Base-by-base conservation (phyloP, 2,113 vertebrate genomes). In the Sphaerodactylus townsendi region DNA sequence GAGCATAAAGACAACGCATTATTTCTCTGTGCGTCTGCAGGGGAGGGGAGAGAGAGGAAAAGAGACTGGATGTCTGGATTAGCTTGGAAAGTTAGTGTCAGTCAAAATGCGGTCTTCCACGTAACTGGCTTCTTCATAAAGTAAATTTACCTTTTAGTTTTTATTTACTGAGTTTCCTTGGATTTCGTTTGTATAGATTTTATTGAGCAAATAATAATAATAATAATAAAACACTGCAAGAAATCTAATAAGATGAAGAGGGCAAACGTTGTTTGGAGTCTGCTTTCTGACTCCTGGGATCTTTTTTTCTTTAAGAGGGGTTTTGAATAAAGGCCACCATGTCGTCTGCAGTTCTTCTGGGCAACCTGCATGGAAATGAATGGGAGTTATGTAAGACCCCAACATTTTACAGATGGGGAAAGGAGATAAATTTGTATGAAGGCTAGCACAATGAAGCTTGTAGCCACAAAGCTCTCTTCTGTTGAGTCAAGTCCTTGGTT, bases 141-240 rank as follows among this genome's bases (percentile, higher is more conserved):
- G 95, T 86, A 86, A 94, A 95, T 96, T 96, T 94, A 92, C 93
- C 90, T 95, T 96, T 96, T 95, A 94, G 94, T 94, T 96, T 94
- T 94, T 96, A 96, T 96, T 96, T 96, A 96, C 93, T 95, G 94
- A 95, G 92, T 93, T 74, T 84, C 66, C 86, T 86, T 92, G 84
- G 86, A 96, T 96, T 96, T 90, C 91, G 95, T 96, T 97, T 96
- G 93, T 96, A 96, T 96, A 88, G 95, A 96, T 96, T 96, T 94
- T 92, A 94, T 81, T 87, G 92, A 94, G 90, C 86, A 95, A 93
- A 81, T 41, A 35, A 1, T 33, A 64, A 53, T 53, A 50, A 50
- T n/a, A 44, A 44, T 5, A 53, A 53, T 80, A 69, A 9, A 4
- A 74, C 28, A 35, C 6, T 19, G 91, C 71, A 87, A 90, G 90